phyloP scores from a whole-genome alignment of 2,888 invertebrate species.

The Palloptera scutellata region DNA sequence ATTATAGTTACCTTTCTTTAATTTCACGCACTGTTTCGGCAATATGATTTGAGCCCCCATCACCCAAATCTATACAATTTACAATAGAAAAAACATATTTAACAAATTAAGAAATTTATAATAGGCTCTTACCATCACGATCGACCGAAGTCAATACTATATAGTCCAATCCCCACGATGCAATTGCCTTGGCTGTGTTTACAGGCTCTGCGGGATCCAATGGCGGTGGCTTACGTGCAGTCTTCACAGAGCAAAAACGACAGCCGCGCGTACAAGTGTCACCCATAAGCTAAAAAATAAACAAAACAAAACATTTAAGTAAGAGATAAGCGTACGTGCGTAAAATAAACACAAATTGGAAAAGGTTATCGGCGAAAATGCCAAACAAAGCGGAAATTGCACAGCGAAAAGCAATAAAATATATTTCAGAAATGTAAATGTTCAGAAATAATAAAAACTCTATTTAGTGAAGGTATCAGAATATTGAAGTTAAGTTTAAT shows the following conservation, averaged over 20 bases:
- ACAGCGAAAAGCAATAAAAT: no score
- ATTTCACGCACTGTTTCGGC: conserved; percentile 90
- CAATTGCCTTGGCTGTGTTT: conserved; percentile 92
- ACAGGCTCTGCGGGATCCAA: conserved; percentile 89
- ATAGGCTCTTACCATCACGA: conserved; percentile 79
- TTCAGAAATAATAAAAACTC: background rate
- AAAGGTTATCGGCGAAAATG: conserved; percentile 46
- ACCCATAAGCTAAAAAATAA: conserved; percentile 81
- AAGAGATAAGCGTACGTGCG: conserved; percentile 15
- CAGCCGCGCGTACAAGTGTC: conserved; percentile 99
- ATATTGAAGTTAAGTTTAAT: background rate
- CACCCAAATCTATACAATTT: conserved; percentile 77
- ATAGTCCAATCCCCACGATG: conserved; percentile 95
- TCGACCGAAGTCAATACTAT: conserved; percentile 98
- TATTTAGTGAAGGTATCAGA: background rate
- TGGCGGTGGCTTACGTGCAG: conserved; percentile 87
- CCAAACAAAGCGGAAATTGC: no score
- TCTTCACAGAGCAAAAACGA: conserved; percentile 98
- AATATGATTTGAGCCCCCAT: conserved; percentile 94
- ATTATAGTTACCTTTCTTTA: conserved; percentile 69
- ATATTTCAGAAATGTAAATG: no score
- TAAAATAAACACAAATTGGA: background rate
- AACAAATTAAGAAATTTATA: background rate
- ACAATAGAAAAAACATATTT: conserved; percentile 15
- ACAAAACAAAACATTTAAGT: conserved; percentile 11